A percentile compares a stretch with the other conserved stretches of the same genome.
phyloP scores from a whole-genome alignment of 2,113 vertebrate genomes.

The Rhinopomastus cyanomelas region DNA sequence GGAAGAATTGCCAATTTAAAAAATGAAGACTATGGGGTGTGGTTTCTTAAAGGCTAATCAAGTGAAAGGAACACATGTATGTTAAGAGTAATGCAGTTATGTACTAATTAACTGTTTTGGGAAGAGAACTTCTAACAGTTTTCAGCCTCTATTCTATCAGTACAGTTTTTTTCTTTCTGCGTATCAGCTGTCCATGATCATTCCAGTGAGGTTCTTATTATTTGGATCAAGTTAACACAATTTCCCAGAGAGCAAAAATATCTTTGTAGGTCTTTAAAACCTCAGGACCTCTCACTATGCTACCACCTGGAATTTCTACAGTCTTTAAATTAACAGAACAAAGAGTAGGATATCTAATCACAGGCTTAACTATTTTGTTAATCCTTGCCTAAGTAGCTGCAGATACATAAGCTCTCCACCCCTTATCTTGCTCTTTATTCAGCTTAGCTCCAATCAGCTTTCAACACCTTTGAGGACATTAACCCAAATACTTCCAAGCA shows the following conservation, averaged over 20 bases:
- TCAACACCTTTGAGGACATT: not conserved
- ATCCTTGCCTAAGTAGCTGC: not conserved
- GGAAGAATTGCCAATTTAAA: not conserved
- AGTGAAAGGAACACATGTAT: not conserved
- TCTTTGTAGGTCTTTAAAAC: not conserved
- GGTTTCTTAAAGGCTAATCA: not conserved
- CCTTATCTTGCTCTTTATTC: not conserved
- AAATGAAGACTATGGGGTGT: not conserved
- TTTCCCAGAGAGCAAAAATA: not conserved
- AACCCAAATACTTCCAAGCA: not conserved
- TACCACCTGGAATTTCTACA: not conserved
- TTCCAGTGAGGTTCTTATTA: not conserved
- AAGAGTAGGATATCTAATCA: not conserved
- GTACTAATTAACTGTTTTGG: not conserved
- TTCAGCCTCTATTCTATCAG: not conserved
- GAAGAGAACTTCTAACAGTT: not conserved
- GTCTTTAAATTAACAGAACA: not conserved
- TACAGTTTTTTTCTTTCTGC: not conserved
- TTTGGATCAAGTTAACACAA: not conserved
- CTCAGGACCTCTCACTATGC: not conserved
- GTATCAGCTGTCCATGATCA: not conserved
- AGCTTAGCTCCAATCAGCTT: not conserved
- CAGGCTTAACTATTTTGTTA: not conserved
- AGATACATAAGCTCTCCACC: not conserved
- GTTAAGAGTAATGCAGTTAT: not conserved